Base-by-base conservation (phyloP, 1,140 invertebrate genomes). In the Neotoxoptera formosana region DNA sequence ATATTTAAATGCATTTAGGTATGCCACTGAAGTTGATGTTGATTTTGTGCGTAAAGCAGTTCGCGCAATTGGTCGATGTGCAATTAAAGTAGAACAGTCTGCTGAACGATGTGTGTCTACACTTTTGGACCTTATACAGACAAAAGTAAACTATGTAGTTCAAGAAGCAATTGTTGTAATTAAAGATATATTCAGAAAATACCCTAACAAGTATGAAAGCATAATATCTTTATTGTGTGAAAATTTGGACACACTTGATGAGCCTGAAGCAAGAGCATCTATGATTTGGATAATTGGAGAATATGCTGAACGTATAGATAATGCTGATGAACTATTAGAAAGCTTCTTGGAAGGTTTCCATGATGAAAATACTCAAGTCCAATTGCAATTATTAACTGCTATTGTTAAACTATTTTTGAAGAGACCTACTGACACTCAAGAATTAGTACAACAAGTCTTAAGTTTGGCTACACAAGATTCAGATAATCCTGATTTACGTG, bases 91-190 rank as follows among this genome's bases (percentile, higher is more conserved):
- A 47, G 99, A 99, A 95, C 98, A 98, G 53, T 99, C 99, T 3
- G 99, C 99, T 0, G 99, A 99, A 95, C 96, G 98, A 56, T 99
- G 99, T 96, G 99, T 99, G 21, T 99, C 98, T 8, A 99, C 99
- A 0, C 96, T 99, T 8, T 95, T 99, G n/a, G 99, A 99, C 95
- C 96, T 99, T 8, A 99, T 99, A 95, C 99, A 99, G 95, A 99
- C 99, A 0, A 99, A 99, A 96, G 98, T 98, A 11, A 99, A 99
- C 96, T 99, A 99, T 95, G 99, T 99, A 45, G 99, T 99, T 2
- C 99, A 99, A 96, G 99, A 99, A 95, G 99, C 99, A 6, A 99
- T 99, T 94, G 99, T 99, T 1, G 99, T 99, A 1, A 99, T 99
- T 94, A 99, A 99, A 96, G 99, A 99, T 95, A 99, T 99, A 94